Evolutionary conservation across 2,888 invertebrate species (phyloP), one percentile per base, ranked within the genome.

Genomic region (Erebia epiphron): DNA sequence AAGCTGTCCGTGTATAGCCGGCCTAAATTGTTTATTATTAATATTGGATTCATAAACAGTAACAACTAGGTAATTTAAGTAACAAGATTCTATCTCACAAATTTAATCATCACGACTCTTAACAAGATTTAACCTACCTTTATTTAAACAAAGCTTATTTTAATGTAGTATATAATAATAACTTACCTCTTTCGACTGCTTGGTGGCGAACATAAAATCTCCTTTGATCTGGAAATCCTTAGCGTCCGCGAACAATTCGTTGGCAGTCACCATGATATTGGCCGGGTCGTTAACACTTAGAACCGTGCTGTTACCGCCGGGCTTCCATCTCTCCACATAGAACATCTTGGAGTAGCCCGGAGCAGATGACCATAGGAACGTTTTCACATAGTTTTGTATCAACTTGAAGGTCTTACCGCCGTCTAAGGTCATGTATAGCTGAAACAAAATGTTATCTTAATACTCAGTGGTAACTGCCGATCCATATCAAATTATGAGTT

Each of bases 171-270:
- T n/a, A n/a, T n/a, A n/a, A 9, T 52, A 9, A 10, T 8, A 43
- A 69, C 94, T 93, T 83, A 96, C 96, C 91, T 94, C 93, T 77
- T 91, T 92, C 60, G 89, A 88, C 82, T 95, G 95, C 82, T 95
- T 96, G 0, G 97, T 96, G 0, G 96, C 97, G 88, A 98, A 98
- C 95, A 98, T 95, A 85, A 96, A 98, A 79, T 97, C 97, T 16
- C 96, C 97, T 82, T 96, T 96, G 49, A 97, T 95, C 82, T 96
- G 96, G 86, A 98, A 97, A 83, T 98, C 97, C 80, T 96, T 95
- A 1, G 97, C 96, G 76, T 96, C 94, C 18, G 94, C 94, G 62
- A 96, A 94, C 43, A 97, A 85, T 1, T 94, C 87, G 64, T 88
- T 85, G 9, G 92, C 93, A 83, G 82, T 96, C 83, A 69, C 86